Conservation (phyloP, 2,888 invertebrate species). For the Apocheima hispidaria region DNA sequence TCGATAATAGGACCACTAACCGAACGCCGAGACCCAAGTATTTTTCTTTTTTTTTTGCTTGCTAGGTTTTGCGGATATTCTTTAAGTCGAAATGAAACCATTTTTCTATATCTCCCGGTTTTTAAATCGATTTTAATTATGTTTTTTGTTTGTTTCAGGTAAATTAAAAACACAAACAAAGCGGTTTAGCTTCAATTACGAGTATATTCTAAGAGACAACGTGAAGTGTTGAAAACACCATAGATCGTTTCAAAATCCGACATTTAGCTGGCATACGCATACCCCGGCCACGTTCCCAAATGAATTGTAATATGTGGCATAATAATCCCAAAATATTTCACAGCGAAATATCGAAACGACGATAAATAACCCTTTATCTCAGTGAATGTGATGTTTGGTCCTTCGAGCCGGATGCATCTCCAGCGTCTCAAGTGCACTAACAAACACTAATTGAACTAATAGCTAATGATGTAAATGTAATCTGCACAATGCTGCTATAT, state of each 20-base stretch:
- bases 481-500: constrained; percentile 46
- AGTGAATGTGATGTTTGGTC: constrained; percentile 26
- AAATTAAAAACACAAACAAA: constrained; percentile 26
- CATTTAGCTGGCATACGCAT: background rate
- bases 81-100: background rate
- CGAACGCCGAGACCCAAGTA: constrained; percentile 13
- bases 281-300: background rate
- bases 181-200: background rate
- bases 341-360: constrained; percentile 2
- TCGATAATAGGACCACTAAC: constrained; percentile 34
- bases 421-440: constrained; percentile 46
- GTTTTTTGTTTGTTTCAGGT: constrained; percentile 51
- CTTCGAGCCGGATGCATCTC: constrained; percentile 40
- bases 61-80: constrained; percentile 14
- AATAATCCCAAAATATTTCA: constrained; percentile 1
- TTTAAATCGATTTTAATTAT: background rate
- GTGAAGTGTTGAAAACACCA: too few relatives aligned
- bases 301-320: background rate
- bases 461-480: constrained; percentile 53
- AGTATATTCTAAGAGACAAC: background rate
- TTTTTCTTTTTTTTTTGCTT: constrained; percentile 11
- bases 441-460: constrained; percentile 47
- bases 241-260: constrained; percentile 1
- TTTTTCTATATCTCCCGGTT: constrained; percentile 4
- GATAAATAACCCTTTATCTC: background rate